Evolutionary conservation across 2,888 invertebrate species (phyloP).

Genomic region (Synanthedon andrenaeformis): DNA sequence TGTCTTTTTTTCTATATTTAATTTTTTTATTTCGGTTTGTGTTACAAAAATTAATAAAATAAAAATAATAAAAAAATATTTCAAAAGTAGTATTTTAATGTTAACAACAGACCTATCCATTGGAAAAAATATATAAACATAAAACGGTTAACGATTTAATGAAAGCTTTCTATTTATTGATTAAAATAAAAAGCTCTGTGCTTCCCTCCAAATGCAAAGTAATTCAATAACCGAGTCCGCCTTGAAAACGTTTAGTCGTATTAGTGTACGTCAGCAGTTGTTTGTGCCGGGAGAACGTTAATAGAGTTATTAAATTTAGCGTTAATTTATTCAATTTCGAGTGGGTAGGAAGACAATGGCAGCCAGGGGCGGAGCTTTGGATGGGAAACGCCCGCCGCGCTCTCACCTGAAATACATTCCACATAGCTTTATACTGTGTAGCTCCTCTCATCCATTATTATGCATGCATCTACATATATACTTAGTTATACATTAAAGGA

Average conservation of each 20-base stretch:
- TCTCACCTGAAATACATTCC: conserved; percentile 38
- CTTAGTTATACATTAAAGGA: no score
- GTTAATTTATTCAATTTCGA: conserved; percentile 67
- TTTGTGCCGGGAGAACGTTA: conserved; percentile 56
- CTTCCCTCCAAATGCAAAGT: conserved; percentile 32
- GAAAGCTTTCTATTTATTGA: no score
- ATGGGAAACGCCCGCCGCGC: conserved; percentile 46
- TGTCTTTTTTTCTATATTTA: no score
- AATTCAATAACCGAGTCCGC: conserved; percentile 50
- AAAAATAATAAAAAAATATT: no score
- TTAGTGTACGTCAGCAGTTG: conserved; percentile 42
- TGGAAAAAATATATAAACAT: no score
- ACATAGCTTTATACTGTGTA: neutral
- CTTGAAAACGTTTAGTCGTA: conserved; percentile 44
- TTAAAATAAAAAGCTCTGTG: conserved; percentile 1
- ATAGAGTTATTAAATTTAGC: conserved; percentile 63
- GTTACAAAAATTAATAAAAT: no score
- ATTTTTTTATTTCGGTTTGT: no score
- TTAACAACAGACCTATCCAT: no score
- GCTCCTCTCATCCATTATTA: neutral
- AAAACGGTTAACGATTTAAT: no score
- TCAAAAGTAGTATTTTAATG: no score
- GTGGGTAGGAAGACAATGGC: conserved; percentile 46
- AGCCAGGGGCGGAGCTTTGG: conserved; percentile 42
- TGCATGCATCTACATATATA: neutral